Base-by-base conservation (phyloP, 2,888 invertebrate species). In the Thumatha senex region DNA sequence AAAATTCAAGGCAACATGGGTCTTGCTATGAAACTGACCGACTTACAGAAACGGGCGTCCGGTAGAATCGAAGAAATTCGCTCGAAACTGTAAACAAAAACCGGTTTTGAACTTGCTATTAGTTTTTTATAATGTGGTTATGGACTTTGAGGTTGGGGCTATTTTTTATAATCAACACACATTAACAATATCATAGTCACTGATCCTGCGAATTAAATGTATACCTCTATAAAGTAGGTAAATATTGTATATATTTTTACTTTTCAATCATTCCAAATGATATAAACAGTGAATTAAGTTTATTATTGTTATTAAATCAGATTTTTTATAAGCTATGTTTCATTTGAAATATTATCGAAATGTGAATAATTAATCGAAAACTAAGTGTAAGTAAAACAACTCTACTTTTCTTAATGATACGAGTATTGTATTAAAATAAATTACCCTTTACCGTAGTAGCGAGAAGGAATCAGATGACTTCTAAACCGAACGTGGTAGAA, bases 1-100 rank as follows among this genome's bases (percentile, higher is more conserved):
- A 99, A 98, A 89, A 95, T 99, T 54, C 96, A 98, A 80, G 99
- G 99, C 31, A 99, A 99, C 81, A 98, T 99, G 96, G 98, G 97
- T 0, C 89, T 98, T 39, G 99, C 99, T 1, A 96, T 99, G 96
- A 99, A 98, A 82, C 89, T 99, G 51, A 95, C 96, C 14, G 96
- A 97, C 61, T 82, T 98, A 57, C 97, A 97, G 73, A 93, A 94
- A 52, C 93, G 94, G 7, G 96, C 96, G 0, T 93, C 95, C 3
- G 92, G 93, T 36, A 94, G 95, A 72, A 96, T 97, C 70, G 96
- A 95, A 33, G 87, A 93, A 15, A 89, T 97, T 48, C 93, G 95
- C 48, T 92, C 97, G 2, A 97, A 96, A 84, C 85, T 97, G 77
- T 97, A 95, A 94, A 70, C 45, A 31, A 5, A 14, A 62, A 69